Conservation (phyloP, 2,797 vertebrate species). For the Chaetophractus vellerosus region DNA sequence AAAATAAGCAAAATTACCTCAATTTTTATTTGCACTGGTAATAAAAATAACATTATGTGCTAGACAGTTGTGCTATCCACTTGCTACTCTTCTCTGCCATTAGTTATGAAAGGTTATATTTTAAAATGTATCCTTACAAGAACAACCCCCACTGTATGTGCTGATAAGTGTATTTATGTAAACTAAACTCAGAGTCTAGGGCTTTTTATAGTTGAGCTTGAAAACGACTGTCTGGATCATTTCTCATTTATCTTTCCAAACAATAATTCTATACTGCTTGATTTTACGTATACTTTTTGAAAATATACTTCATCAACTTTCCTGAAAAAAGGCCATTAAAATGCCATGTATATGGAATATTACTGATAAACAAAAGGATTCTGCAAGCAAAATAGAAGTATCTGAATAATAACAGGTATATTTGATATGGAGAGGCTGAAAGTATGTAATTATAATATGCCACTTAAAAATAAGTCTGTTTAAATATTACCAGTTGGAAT, state of each 20-base stretch:
- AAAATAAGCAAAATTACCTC: constrained; percentile 61
- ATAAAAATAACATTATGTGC: constrained; percentile 66
- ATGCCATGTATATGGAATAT: constrained; percentile 56
- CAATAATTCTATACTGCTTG: constrained; percentile 58
- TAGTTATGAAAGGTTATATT: constrained; percentile 48
- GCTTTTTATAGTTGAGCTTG: constrained; percentile 50
- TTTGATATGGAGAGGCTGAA: constrained; percentile 48
- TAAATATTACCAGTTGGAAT: not conserved
- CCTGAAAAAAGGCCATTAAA: constrained; percentile 70
- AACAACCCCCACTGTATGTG: not conserved
- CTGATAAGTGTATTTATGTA: constrained; percentile 39
- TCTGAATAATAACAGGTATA: constrained; percentile 27
- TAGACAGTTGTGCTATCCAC: constrained; percentile 50
- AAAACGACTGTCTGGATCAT: constrained; percentile 64
- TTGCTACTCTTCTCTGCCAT: constrained; percentile 58
- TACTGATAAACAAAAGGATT: constrained; percentile 66
- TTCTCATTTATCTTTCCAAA: constrained; percentile 76
- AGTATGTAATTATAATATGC: constrained; percentile 6
- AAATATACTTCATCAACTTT: constrained; percentile 73
- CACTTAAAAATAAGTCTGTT: not conserved
- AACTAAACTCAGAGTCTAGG: constrained; percentile 34
- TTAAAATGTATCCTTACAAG: constrained; percentile 27
- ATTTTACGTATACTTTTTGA: constrained; percentile 60
- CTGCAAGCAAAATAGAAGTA: constrained; percentile 64
- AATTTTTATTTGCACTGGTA: constrained; percentile 63